These are phyloP conservation scores for Dolichotis patagonum DNA, from an alignment of 2,113 vertebrate genomes.

Conservation along the genomic window DNA sequence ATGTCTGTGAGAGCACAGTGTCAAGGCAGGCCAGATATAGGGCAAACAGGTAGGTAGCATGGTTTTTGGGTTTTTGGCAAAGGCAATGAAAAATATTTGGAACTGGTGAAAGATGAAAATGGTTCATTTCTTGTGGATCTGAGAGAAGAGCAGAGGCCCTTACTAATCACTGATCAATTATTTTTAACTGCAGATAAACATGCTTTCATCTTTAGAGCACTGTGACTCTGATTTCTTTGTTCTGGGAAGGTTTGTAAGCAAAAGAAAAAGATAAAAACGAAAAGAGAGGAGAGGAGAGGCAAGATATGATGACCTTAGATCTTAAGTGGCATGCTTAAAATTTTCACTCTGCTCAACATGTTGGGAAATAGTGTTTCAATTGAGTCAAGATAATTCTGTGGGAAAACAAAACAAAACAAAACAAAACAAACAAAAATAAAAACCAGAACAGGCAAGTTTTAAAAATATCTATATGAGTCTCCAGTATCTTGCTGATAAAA, in stretches of 20 bases:
- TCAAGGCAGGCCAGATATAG: not conserved
- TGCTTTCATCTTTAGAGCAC: not conserved
- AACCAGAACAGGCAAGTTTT: too few species aligned
- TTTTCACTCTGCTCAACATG: not conserved
- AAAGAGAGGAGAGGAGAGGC: not conserved
- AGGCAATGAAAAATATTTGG: not conserved
- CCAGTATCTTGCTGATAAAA: not conserved
- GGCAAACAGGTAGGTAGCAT: fast-evolving
- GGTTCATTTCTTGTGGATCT: not conserved
- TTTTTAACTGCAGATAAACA: not conserved
- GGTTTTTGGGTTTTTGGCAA: not conserved
- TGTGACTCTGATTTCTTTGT: not conserved
- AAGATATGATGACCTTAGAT: not conserved
- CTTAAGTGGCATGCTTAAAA: too few species aligned
- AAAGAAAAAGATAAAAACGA: not conserved
- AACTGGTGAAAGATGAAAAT: not conserved
- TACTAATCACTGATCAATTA: not conserved
- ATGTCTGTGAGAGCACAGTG: not conserved
- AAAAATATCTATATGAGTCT: not conserved
- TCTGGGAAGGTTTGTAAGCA: not conserved
- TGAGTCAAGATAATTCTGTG: not conserved
- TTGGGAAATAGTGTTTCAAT: not conserved
- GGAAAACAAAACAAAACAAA: not conserved
- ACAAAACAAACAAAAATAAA: too few species aligned
- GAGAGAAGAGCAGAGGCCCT: not conserved